Evolutionary conservation across 2,797 vertebrate genomes (phyloP).

Genomic region (Oreochromis mossambicus): DNA sequence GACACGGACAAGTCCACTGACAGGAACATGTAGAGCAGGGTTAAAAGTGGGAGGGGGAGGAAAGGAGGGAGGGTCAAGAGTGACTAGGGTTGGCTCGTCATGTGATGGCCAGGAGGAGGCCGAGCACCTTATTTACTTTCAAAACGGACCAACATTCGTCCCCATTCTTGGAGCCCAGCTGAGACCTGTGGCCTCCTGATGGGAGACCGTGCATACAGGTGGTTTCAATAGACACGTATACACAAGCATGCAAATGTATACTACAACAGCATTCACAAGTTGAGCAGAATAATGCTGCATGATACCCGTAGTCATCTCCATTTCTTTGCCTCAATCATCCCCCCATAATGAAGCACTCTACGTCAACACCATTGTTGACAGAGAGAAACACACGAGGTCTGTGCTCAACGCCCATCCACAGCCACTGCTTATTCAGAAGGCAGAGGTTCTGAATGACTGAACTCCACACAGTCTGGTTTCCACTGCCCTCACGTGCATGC

Average conservation of each 20-base stretch:
- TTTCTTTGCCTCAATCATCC: background rate
- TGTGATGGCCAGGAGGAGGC: conserved; percentile 64
- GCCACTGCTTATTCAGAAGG: conserved; percentile 35
- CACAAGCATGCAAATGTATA: background rate
- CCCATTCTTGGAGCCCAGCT: background rate
- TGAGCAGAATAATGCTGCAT: background rate
- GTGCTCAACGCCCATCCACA: conserved; percentile 26
- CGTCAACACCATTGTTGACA: background rate
- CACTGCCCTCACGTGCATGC: background rate
- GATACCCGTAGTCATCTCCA: conserved; percentile 3
- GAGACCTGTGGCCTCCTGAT: background rate
- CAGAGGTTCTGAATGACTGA: conserved; percentile 58
- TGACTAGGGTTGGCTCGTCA: conserved; percentile 57
- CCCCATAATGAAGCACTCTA: background rate
- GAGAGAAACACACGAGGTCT: conserved; percentile 1
- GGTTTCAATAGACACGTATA: background rate
- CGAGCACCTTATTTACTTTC: conserved; percentile 67
- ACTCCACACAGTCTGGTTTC: conserved; percentile 30
- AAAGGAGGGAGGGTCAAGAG: conserved; percentile 38
- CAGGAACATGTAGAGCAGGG: conserved; percentile 69
- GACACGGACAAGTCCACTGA: conserved; percentile 75
- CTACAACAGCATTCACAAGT: background rate
- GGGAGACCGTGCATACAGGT: background rate
- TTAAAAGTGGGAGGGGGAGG: conserved; percentile 60
- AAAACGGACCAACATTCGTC: conserved; percentile 35